Conservation (phyloP, 2,888 invertebrate species). For the Cryptus viduatorius region DNA sequence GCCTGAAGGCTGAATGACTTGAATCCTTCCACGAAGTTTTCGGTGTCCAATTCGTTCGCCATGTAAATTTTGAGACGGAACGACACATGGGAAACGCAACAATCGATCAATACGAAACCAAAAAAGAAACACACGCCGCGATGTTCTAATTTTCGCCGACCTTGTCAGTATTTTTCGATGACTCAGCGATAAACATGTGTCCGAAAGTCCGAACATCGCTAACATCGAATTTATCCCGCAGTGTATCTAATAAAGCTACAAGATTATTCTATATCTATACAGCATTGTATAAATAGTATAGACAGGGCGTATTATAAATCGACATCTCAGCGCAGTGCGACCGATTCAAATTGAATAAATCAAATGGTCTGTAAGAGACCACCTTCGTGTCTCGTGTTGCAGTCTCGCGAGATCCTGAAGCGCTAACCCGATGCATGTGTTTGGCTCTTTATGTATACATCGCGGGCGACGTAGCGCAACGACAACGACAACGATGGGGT, state of each 20-base stretch:
- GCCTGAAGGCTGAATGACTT: neutral
- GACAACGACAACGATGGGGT: constrained; percentile 44
- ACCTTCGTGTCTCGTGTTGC: constrained; percentile 44
- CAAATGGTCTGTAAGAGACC: constrained; percentile 67
- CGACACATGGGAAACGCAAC: constrained; percentile 16
- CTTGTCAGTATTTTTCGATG: constrained; percentile 41
- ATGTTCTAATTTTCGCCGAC: constrained; percentile 60
- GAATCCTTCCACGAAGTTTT: neutral
- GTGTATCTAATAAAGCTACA: constrained; percentile 32
- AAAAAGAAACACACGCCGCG: constrained; percentile 1
- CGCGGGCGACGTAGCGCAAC: constrained; percentile 17
- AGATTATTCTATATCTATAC: constrained; percentile 4
- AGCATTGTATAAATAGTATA: constrained; percentile 13
- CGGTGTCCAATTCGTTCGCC: neutral
- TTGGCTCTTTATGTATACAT: constrained; percentile 4
- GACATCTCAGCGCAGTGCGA: constrained; percentile 58
- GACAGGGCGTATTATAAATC: constrained; percentile 64
- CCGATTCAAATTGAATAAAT: constrained; percentile 78
- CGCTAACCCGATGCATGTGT: constrained; percentile 15
- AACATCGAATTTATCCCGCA: constrained; percentile 4
- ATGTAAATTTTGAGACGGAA: neutral
- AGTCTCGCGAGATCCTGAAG: neutral
- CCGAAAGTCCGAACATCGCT: constrained; percentile 7
- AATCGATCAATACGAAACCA: constrained; percentile 28
- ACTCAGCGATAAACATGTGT: constrained; percentile 35